Conservation (phyloP, 2,113 vertebrate genomes). For the Oncorhynchus kisutch region DNA sequence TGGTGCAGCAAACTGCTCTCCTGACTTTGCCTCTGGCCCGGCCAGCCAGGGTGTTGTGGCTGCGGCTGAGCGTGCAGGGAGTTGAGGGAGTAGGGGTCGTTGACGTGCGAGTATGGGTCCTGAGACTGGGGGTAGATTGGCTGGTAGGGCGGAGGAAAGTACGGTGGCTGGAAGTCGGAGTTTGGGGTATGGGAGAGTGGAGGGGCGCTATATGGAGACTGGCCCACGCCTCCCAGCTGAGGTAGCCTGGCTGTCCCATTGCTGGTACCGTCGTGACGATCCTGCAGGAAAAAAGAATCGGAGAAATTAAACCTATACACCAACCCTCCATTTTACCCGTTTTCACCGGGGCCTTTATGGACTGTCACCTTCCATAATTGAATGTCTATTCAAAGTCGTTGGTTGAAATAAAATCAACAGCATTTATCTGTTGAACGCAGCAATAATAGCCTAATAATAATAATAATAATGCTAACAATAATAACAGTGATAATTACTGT, state of each 20-base stretch:
- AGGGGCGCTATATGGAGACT: conserved; percentile 94
- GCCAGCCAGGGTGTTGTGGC: conserved; percentile 96
- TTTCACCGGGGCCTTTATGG: conserved; percentile 23
- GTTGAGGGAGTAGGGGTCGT: conserved; percentile 97
- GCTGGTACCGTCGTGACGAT: conserved; percentile 95
- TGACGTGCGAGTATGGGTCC: conserved; percentile 98
- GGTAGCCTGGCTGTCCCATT: conserved; percentile 94
- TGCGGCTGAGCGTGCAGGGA: conserved; percentile 93
- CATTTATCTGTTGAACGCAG: background rate
- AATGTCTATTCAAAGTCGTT: conserved; percentile 33
- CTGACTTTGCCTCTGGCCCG: conserved; percentile 93
- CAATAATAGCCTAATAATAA: background rate
- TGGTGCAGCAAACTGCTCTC: conserved; percentile 93
- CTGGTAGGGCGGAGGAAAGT: conserved; percentile 94
- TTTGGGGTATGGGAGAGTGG: conserved; percentile 95
- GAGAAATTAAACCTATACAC: conserved; percentile 4
- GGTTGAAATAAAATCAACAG: conserved; percentile 35
- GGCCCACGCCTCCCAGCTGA: conserved; percentile 94
- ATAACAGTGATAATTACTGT: no score
- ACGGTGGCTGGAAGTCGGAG: conserved; percentile 95
- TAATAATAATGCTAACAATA: background rate
- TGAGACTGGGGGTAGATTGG: conserved; percentile 97
- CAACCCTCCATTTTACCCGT: background rate
- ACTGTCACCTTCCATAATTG: conserved; percentile 6
- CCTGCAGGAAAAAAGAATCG: conserved; percentile 68